Conservation (phyloP, 1,140 invertebrate genomes). For the Drosophila elegans region DNA sequence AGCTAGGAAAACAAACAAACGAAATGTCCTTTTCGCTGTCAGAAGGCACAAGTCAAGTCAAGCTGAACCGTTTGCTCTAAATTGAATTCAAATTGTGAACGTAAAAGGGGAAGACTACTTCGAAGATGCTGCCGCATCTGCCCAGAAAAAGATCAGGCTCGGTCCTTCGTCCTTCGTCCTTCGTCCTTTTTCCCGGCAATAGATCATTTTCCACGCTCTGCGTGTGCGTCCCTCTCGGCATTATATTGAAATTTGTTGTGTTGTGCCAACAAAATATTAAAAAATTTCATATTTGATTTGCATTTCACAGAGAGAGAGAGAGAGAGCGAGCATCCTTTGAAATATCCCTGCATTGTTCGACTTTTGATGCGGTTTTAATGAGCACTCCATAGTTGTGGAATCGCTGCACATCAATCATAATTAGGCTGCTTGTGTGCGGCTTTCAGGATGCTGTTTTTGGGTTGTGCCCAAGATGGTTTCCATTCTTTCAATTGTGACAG, state of each 20-base stretch:
- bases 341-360: constrained; percentile 39
- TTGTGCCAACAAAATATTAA: constrained; percentile 83
- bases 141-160: constrained; percentile 73
- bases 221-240: constrained; percentile 41
- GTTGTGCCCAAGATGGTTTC: constrained; percentile 29
- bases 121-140: constrained; percentile 77
- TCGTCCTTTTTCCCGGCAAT: constrained; percentile 59
- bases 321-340: constrained; percentile 17
- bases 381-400: constrained; percentile 43
- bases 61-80: constrained; percentile 76
- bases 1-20: constrained; percentile 50
- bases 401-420: constrained; percentile 73
- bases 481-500: constrained; percentile 36
- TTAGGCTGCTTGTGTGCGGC: constrained; percentile 67
- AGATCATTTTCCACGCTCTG: constrained; percentile 81
- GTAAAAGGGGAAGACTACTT: constrained; percentile 32
- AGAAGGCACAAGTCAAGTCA: constrained; percentile 73
- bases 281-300: constrained; percentile 84
- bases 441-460: constrained; percentile 45
- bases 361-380: constrained; percentile 80
- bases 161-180: constrained; percentile 40
- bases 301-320: constrained; percentile 27
- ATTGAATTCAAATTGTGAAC: constrained; percentile 77
- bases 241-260: constrained; percentile 81
- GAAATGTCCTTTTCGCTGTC: constrained; percentile 48